Percentiles rank a stretch among this genome's conserved stretches.
Evolutionary conservation across 2,113 vertebrate species (phyloP).

Genomic region (Chroicocephalus ridibundus): DNA sequence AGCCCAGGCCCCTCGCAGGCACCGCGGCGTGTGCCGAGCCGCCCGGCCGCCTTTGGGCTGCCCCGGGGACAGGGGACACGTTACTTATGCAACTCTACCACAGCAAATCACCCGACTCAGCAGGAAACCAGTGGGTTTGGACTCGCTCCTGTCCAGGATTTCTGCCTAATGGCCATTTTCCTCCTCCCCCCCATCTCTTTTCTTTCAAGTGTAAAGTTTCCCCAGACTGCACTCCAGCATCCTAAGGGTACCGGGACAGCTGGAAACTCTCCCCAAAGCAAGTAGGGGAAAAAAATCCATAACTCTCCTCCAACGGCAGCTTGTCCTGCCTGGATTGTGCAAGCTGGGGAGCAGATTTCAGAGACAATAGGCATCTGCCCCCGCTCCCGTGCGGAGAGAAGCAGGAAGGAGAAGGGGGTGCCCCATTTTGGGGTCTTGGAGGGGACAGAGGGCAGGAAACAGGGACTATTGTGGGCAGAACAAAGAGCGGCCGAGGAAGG

Average conservation of each 20-base stretch:
- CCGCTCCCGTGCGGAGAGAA: neutral
- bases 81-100: neutral
- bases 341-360: neutral
- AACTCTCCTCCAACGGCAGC: neutral
- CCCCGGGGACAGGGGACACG: neutral
- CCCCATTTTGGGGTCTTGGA: neutral
- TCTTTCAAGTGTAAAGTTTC: neutral
- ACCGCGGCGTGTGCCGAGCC: neutral
- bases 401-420: conserved; percentile 51
- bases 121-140: neutral
- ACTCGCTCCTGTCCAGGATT: neutral
- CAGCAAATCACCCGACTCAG: neutral
- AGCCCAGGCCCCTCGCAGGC: neutral
- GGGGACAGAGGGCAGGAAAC: conserved; percentile 55
- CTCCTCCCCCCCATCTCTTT: neutral
- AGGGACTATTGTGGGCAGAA: conserved; percentile 49
- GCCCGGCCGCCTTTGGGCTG: neutral
- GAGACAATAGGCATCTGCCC: neutral
- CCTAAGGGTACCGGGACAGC: neutral
- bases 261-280: neutral
- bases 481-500: conserved; percentile 17
- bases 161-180: neutral
- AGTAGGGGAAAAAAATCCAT: neutral
- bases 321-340: neutral
- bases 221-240: neutral